Conservation (phyloP, 2,888 invertebrate genomes). For the Caprella mutica region DNA sequence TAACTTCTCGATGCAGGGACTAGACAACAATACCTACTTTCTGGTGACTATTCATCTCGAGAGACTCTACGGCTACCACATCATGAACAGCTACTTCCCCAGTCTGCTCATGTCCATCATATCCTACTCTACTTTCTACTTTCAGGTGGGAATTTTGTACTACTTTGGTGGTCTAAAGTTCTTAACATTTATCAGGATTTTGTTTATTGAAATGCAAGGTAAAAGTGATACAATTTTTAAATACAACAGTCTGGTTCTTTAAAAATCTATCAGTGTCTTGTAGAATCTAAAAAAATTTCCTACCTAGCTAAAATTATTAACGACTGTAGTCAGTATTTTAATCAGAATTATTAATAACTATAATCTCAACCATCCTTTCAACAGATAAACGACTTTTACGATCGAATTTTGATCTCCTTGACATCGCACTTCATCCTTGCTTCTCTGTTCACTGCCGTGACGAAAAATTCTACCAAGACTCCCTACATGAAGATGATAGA, state of each 20-base stretch:
- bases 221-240: too few relatives aligned
- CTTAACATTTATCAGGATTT: too few relatives aligned
- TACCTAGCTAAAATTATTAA: too few relatives aligned
- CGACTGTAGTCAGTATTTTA: too few relatives aligned
- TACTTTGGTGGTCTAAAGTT: too few relatives aligned
- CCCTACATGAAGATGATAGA: conserved; percentile 30
- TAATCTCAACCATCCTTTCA: neutral
- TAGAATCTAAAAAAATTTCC: too few relatives aligned
- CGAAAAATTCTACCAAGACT: conserved; percentile 25
- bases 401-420: conserved; percentile 29
- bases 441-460: conserved; percentile 27
- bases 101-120: conserved; percentile 26
- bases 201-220: too few relatives aligned
- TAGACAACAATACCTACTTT: conserved; percentile 30
- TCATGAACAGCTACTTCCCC: conserved; percentile 28
- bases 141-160: conserved; percentile 9
- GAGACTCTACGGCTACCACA: conserved; percentile 25
- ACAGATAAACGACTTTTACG: conserved; percentile 28
- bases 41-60: conserved; percentile 21
- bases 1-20: conserved; percentile 17
- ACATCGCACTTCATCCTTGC: conserved; percentile 29
- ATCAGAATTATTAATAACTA: too few relatives aligned
- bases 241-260: too few relatives aligned
- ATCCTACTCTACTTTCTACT: conserved; percentile 24
- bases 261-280: too few relatives aligned